Evolutionary conservation across 2,113 vertebrate species (phyloP).

Genomic region (Rhombomys opimus): DNA sequence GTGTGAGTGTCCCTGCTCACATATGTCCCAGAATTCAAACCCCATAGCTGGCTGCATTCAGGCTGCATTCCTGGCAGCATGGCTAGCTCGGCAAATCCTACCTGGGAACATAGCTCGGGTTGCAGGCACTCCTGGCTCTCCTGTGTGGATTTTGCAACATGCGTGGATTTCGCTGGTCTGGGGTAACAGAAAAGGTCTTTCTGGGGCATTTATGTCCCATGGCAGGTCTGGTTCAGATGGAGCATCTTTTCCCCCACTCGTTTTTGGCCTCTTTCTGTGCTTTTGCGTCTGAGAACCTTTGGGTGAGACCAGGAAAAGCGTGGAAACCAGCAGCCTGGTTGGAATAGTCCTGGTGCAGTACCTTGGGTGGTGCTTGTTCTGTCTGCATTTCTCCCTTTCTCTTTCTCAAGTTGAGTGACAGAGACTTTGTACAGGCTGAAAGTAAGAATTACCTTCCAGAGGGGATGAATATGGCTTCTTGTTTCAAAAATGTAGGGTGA

Average conservation of each 20-base stretch:
- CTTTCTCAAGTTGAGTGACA: neutral
- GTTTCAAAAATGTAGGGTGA: fast-evolving
- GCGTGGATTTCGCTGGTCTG: neutral
- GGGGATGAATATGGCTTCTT: neutral
- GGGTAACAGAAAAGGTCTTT: neutral
- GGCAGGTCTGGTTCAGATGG: fast-evolving
- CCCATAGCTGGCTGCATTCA: too few relatives aligned
- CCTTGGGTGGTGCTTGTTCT: too few relatives aligned
- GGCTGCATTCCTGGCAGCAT: fast-evolving
- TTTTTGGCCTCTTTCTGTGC: too few relatives aligned
- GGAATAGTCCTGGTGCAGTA: fast-evolving
- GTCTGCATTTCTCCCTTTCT: neutral
- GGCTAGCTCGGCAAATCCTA: neutral
- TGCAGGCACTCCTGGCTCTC: neutral
- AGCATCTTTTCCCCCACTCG: neutral
- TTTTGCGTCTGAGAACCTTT: neutral
- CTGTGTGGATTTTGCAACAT: neutral
- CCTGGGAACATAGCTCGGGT: neutral
- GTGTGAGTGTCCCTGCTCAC: fast-evolving
- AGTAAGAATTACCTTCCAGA: neutral
- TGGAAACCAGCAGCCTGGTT: fast-evolving
- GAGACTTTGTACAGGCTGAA: neutral
- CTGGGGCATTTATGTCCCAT: neutral
- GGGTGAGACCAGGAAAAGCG: neutral
- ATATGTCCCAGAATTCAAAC: too few relatives aligned